Percentiles rank a stretch among this genome's conserved stretches.
These are phyloP conservation scores for Orthonyx spaldingii DNA, from an alignment of 2,113 vertebrate genomes.

Conservation along the genomic window DNA sequence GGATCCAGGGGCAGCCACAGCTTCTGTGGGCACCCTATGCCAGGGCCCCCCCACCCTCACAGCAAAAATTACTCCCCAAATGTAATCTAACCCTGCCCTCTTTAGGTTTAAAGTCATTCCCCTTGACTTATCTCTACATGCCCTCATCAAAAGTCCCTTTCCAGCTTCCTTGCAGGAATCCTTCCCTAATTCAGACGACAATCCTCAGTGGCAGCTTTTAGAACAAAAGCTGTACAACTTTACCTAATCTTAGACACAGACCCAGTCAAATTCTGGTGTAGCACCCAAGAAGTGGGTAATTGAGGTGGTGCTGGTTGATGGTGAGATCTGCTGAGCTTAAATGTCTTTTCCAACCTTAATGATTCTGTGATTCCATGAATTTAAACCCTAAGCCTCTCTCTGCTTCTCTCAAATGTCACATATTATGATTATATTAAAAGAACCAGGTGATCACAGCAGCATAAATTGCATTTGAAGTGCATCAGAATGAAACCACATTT, in stretches of 20 bases:
- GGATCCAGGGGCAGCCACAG: background rate
- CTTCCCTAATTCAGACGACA: background rate
- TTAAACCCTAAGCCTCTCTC: background rate
- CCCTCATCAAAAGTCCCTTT: background rate
- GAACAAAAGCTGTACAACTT: background rate
- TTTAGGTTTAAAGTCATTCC: background rate
- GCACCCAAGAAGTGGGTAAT: background rate
- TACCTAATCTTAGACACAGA: background rate
- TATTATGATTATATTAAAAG: background rate
- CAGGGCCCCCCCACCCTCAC: rapidly evolving
- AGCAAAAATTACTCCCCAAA: background rate
- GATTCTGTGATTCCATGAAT: background rate
- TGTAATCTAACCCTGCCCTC: background rate
- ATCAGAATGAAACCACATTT: background rate
- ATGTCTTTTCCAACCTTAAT: background rate
- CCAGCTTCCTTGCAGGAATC: background rate
- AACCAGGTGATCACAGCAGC: background rate
- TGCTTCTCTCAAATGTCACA: background rate
- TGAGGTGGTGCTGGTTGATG: background rate
- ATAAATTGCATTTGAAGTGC: background rate
- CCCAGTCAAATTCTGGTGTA: background rate
- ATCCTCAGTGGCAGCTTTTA: background rate
- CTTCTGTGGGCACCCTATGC: background rate
- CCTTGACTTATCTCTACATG: too few species aligned
- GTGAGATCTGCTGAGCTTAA: background rate